Evolutionary conservation across 1,140 invertebrate genomes (phyloP), one percentile per base, ranked within the genome.

Genomic region (Sogatella furcifera): DNA sequence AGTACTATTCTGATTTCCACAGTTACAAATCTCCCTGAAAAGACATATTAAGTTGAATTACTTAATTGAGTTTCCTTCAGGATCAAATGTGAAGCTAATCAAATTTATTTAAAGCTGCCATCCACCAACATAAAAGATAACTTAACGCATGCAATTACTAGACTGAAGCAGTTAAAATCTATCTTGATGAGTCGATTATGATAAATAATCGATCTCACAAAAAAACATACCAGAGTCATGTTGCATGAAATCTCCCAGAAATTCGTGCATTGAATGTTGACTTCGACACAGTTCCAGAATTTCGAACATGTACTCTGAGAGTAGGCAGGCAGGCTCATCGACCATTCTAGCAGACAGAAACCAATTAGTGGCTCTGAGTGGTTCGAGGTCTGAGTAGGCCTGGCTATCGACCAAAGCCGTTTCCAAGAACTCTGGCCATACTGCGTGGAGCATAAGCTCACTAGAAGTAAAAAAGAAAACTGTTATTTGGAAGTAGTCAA

Each of bases 351-450:
- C 74, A 68, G 77, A 76, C 15, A 86, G 75, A 8, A 81, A 82
- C 81, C 94, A 97, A 62, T 84, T 79, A 0, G 88, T 86, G 22
- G 95, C 92, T 67, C 88, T 81, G 22, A 86, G 74, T 10, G 94
- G 91, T 69, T 94, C 84, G 66, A 97, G 84, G 75, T 96, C 90
- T 42, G 86, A 88, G 71, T 92, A 91, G 59, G 81, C 83, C 69
- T 91, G 85, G 64, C 85, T 90, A 69, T 97, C 95, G 1, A 94
- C 84, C 28, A 96, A 84, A 31, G 90, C 81, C 71, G 89, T 86
- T 71, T 96, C 93, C 4, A 84, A 82, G 52, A 97, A 76, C 70
- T 84, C 79, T 2, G 86, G 86, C 95, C 95, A 98, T 9, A 86
- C 88, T n/a, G 88, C 84, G 69, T 85, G 87, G 3, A 97, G 72